Evolutionary conservation across 2,888 invertebrate species (phyloP), one percentile per base, ranked within the genome.

Genomic region (Exocentrus adspersus): DNA sequence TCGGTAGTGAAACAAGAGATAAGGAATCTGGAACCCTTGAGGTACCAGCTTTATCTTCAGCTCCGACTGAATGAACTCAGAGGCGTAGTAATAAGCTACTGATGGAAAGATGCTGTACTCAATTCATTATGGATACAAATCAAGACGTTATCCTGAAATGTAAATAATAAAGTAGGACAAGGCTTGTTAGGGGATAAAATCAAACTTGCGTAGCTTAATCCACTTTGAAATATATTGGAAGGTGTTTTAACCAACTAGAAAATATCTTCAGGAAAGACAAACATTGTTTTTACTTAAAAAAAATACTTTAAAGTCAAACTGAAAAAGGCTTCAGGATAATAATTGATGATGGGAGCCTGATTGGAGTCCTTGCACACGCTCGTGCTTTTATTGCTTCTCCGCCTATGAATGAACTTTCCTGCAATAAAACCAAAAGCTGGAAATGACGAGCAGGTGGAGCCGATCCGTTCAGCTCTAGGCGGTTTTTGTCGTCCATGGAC

Each of bases 391-490:
- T 41, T 41, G 24, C 17, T 19, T 32, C 56, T 17, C 21, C 46
- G 56, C 32, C 56, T 12, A 28, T 57, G 56, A 57, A 9, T 46
- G 20, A 32, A 19, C 46, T 45, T 48, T 48, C 16, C 24, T 19
- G 30, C 30, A 56, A 61, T 41, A 45, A 56, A 41, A 46, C 56
- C 48, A 61, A 17, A 65, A 37, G 30, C 10, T 48, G 28, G 16
- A 59, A 60, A 20, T 57, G 58, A 67, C 60, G 57, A 64, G 61
- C 67, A 67, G 67, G 67, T 67, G 67, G 57, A 64, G 52, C 52
- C 51, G 48, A 67, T 60, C 67, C 58, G 59, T 61, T 64, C 56
- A 48, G 64, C 64, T 59, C 42, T 50, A 51, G 61, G 67, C 66
- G 60, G 21, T 59, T 64, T 61, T 67, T 17, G 28, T 53, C 5